Conservation (phyloP, 2,888 invertebrate species). For the Limnephilus marmoratus region DNA sequence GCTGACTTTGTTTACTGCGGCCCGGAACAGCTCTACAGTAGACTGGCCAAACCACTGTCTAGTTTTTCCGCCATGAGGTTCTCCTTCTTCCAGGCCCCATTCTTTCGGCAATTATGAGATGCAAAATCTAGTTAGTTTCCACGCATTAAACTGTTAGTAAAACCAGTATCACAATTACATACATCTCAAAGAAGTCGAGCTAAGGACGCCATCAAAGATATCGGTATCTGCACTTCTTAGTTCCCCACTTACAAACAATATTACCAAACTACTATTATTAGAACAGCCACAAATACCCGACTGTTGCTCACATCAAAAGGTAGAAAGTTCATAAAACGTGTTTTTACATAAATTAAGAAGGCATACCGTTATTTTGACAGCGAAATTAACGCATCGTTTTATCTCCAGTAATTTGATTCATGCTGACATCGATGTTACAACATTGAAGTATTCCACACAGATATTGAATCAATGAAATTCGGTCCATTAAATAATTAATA, state of each 20-base stretch:
- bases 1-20: too few species aligned
- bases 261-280: neutral
- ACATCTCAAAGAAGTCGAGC: neutral
- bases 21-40: too few species aligned
- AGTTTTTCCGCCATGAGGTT: too few species aligned
- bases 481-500: neutral
- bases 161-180: neutral
- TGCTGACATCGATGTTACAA: neutral
- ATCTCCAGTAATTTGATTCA: neutral
- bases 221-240: neutral
- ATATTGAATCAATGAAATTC: neutral
- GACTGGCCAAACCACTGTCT: too few species aligned
- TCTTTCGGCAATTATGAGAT: too few species aligned
- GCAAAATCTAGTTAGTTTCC: too few species aligned
- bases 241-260: neutral
- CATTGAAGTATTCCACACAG: neutral
- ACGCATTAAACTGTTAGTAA: neutral
- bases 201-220: neutral
- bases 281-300: neutral
- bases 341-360: neutral
- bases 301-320: neutral
- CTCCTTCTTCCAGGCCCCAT: too few species aligned
- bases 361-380: neutral
- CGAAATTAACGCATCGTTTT: neutral
- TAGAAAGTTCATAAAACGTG: neutral